Conservation (phyloP, 2,888 invertebrate species). For the Cataglyphis livida region DNA sequence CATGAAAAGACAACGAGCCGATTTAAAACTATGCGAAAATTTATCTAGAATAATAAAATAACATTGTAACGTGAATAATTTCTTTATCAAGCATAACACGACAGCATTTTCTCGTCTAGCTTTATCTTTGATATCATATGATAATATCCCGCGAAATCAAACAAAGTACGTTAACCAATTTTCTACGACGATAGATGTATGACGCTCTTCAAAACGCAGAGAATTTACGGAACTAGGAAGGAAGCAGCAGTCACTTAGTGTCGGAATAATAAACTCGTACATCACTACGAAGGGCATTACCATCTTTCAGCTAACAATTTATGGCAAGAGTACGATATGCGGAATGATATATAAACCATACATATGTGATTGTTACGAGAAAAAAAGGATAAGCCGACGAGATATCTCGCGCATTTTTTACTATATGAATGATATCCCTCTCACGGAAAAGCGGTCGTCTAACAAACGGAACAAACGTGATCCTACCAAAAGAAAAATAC, state of each 20-base stretch:
- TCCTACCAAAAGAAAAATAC: not conserved
- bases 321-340: not conserved
- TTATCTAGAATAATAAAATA: not conserved
- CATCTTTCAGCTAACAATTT: conserved; percentile 22
- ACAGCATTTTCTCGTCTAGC: not conserved
- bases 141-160: conserved; percentile 41
- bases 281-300: conserved; percentile 23
- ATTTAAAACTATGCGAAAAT: not conserved
- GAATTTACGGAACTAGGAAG: conserved; percentile 1
- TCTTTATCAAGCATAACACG: not conserved
- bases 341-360: not conserved
- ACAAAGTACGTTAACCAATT: conserved; percentile 6
- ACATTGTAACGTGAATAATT: not conserved
- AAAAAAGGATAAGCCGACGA: not conserved
- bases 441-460: not conserved
- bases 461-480: not conserved
- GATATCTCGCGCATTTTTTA: not conserved
- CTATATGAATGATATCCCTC: not conserved
- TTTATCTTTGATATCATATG: not conserved
- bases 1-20: not conserved
- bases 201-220: not conserved
- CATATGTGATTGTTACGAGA: not conserved
- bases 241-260: conserved; percentile 27
- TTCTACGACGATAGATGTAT: not conserved
- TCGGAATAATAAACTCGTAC: conserved; percentile 39